Evolutionary conservation across 2,888 invertebrate genomes (phyloP), one percentile per base, ranked within the genome.

Genomic region (Plutella xylostella): DNA sequence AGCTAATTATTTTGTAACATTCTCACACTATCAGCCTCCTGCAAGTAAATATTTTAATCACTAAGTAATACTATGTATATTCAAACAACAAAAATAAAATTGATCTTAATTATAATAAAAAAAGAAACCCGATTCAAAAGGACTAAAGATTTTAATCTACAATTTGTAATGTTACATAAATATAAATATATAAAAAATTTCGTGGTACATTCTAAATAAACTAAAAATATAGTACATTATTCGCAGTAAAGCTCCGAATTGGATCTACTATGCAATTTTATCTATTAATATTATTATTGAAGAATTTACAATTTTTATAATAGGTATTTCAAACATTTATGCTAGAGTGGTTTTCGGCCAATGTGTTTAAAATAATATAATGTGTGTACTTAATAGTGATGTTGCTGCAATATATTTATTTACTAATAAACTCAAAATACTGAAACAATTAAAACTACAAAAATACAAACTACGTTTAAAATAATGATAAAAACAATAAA

Each of bases 21-120:
- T 43, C 12, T 35, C 45, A 43, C 52, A 56, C 49, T 50, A 53
- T 57, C 61, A 53, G 56, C 63, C 60, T 56, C 60, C 57, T 51
- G 55, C 65, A 61, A 65, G 62, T 53, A 57, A 57, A 55, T 53
- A 53, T 56, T n/a, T n/a, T 64, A 63, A 41, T 55, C 58, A 56
- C 62, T 62, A 61, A 61, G 55, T 63, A 65, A 63, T 65, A 64
- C 62, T 68, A 68, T n/a, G n/a, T n/a, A n/a, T 54, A 59, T 64
- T 60, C 67, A 69, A 71, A 66, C 66, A 65, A 69, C 64, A 64
- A 65, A 65, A 63, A 64, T 64, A 65, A 65, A 66, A 62, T 62
- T 63, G 65, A 65, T 64, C 65, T 63, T 61, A 60, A 57, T 58
- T 28, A 18, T 28, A 60, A 59, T 67, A 64, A 66, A 68, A 40